Base-by-base conservation (phyloP, 2,113 vertebrate species). In the Trogon surrucura region DNA sequence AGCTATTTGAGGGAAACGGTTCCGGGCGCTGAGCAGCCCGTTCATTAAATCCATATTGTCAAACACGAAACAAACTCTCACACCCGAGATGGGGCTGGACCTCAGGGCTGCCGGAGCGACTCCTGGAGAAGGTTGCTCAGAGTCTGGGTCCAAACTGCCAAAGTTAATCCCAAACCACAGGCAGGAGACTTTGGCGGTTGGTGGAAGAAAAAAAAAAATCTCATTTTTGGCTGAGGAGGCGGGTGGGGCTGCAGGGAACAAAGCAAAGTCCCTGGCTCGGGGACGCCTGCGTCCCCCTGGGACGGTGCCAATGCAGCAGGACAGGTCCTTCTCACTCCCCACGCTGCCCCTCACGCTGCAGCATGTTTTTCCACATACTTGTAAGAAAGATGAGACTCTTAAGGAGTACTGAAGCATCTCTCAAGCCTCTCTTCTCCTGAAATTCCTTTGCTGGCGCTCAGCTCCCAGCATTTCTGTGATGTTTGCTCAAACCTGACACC, bases 1-100 rank as follows among this genome's bases (percentile, higher is more conserved):
- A 93, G 93, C 58, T 87, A 44, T 95, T 70, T 2, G 60, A 89
- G 58, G 62, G 87, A 91, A 94, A 88, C 12, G 36, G 61, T 85
- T 95, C 70, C 89, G 89, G 72, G 89, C 4, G 61, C 61, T 1
- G 17, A 79, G 94, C 82, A 67, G 85, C 65, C 70, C 0, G 4
- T 36, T 77, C 91, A 65, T 79, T 30, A 72, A 79, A 85, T 26
- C 77, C 79, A 10, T 5, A 48, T 34, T 80, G 87, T 57, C 67
- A 50, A 61, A 80, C 18, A 0, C 41, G 5, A 81, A 79, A 65
- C 65, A 45, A 89, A 77, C 36, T 65, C 70, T 23, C 36, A 22
- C 78, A 9, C 32, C 86, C 25, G 41, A 85, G 83, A 60, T 27
- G 80, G 29, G 57, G 88, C 89, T 36, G 89, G 84, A 60, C 29